Evolutionary conservation across 2,888 invertebrate species (phyloP).

Genomic region (Cantharis rustica): DNA sequence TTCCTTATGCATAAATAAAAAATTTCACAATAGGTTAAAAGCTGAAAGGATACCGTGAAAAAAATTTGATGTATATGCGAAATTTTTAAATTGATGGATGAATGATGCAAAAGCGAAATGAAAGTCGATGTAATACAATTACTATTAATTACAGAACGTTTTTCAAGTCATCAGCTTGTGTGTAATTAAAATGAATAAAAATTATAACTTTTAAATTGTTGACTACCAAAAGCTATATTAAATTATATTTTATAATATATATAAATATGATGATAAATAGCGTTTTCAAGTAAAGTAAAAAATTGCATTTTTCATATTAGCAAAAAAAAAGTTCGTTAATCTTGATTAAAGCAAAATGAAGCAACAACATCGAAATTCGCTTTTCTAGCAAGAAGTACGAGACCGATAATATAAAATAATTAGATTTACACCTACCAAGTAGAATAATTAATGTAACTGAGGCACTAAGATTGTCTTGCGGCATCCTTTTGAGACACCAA

Average conservation of each 20-base stretch:
- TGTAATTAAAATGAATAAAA: background rate
- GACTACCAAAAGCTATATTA: background rate
- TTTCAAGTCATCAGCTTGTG: background rate
- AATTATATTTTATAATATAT: no score
- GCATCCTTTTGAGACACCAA: background rate
- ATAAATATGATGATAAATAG: background rate
- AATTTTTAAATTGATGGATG: background rate
- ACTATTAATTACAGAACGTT: background rate
- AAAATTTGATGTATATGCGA: background rate
- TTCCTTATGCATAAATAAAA: background rate
- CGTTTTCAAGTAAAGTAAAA: background rate
- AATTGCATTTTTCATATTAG: background rate
- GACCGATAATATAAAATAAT: constrained; percentile 26
- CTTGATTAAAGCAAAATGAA: background rate
- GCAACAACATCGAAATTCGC: background rate
- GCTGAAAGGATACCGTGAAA: background rate
- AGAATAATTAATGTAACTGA: constrained; percentile 22
- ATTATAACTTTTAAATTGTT: background rate
- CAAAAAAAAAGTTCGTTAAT: background rate
- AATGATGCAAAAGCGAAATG: background rate
- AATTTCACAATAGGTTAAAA: no score
- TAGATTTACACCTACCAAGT: constrained; percentile 22
- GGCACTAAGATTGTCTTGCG: constrained; percentile 28
- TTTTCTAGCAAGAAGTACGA: background rate
- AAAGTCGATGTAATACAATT: background rate